Percentiles rank a stretch among this genome's conserved stretches.
phyloP scores from a whole-genome alignment of 2,113 vertebrate genomes.

The Thamnophis sirtalis region DNA sequence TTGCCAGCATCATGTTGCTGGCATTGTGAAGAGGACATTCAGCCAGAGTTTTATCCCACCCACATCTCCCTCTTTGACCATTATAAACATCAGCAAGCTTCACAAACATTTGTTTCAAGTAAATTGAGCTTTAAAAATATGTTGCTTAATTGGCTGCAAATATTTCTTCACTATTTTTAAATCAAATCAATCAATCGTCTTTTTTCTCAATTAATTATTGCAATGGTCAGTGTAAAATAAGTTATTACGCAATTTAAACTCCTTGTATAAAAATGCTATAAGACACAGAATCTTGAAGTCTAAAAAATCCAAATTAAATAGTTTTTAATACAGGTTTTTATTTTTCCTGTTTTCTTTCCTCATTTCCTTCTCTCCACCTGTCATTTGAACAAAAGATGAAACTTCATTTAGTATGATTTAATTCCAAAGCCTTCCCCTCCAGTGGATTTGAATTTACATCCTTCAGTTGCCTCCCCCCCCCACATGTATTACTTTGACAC shows the following conservation, averaged over 20 bases:
- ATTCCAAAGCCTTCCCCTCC: slow-evolving; percentile 62
- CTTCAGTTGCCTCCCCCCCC: slow-evolving; percentile 6
- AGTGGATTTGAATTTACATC: slow-evolving; percentile 49
- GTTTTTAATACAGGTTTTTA: background rate
- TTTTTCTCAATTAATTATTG: background rate
- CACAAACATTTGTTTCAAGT: background rate
- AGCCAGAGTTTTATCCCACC: background rate
- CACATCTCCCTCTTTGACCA: background rate
- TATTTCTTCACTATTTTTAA: background rate
- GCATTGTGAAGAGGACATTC: background rate
- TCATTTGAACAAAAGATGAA: slow-evolving; percentile 18
- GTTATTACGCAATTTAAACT: background rate
- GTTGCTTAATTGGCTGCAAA: background rate
- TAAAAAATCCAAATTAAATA: background rate
- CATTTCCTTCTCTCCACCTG: background rate
- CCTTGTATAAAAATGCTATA: background rate
- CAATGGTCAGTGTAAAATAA: background rate
- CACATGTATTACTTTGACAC: slow-evolving; percentile 41
- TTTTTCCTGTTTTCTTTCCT: background rate
- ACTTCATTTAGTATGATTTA: slow-evolving; percentile 52
- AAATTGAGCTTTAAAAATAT: background rate
- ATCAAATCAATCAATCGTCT: background rate
- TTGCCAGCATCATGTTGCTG: background rate
- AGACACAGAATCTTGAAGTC: background rate
- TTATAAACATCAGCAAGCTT: background rate